Evolutionary conservation across 2,888 invertebrate genomes (phyloP).

Genomic region (Synanthedon tipuliformis): DNA sequence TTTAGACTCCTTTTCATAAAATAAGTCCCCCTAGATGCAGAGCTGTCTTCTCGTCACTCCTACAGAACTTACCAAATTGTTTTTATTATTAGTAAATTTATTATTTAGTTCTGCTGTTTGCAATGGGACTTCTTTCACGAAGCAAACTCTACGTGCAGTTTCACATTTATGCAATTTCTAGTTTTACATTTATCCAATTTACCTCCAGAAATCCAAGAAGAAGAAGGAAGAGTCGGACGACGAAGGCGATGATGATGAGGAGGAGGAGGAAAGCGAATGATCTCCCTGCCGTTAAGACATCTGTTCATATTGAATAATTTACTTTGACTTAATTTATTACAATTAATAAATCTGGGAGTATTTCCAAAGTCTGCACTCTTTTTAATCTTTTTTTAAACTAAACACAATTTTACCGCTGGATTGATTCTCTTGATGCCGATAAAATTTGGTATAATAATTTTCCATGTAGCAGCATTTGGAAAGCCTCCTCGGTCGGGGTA

Average conservation of each 20-base stretch:
- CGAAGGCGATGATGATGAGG: slow-evolving; percentile 71
- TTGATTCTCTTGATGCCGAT: slow-evolving; percentile 7
- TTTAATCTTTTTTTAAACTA: not conserved
- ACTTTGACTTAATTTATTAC: slow-evolving; percentile 70
- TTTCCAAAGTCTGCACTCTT: slow-evolving; percentile 62
- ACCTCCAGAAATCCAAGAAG: slow-evolving; percentile 56
- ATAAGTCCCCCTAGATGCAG: too few relatives aligned
- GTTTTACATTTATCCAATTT: not conserved
- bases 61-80: too few relatives aligned
- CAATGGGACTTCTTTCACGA: too few relatives aligned
- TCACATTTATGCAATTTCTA: not conserved
- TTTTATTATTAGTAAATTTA: too few relatives aligned
- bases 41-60: too few relatives aligned
- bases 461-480: slow-evolving; percentile 56
- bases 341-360: slow-evolving; percentile 60
- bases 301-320: slow-evolving; percentile 70
- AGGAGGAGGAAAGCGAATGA: slow-evolving; percentile 76
- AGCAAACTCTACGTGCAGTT: not conserved
- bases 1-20: too few relatives aligned
- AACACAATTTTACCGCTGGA: too few relatives aligned
- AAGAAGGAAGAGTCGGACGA: slow-evolving; percentile 76
- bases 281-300: slow-evolving; percentile 52
- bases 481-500: slow-evolving; percentile 62
- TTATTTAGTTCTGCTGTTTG: too few relatives aligned
- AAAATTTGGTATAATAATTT: slow-evolving; percentile 25